These are phyloP conservation scores for Podabrus alpinus DNA, from an alignment of 2,888 invertebrate genomes.

Conservation along the genomic window DNA sequence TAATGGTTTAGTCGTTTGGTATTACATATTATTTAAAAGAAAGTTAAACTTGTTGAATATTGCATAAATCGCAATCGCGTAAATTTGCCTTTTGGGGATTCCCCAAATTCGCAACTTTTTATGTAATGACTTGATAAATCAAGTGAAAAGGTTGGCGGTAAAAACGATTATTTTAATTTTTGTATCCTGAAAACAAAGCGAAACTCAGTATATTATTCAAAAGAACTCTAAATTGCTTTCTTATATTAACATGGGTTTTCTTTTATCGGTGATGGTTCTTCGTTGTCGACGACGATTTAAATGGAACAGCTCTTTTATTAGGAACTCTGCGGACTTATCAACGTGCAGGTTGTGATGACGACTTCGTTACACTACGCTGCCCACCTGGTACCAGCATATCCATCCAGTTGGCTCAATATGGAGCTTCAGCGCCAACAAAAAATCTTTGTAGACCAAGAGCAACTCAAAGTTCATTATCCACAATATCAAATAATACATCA, in stretches of 20 bases:
- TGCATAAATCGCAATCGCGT: too few relatives aligned
- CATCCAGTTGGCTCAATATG: slow-evolving; percentile 89
- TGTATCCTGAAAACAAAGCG: too few relatives aligned
- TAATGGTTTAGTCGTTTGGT: too few relatives aligned
- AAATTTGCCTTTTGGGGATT: too few relatives aligned
- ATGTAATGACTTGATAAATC: too few relatives aligned
- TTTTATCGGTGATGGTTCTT: slow-evolving; percentile 1
- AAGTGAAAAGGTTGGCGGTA: too few relatives aligned
- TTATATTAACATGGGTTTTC: not conserved
- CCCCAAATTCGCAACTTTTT: too few relatives aligned
- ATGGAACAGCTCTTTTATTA: slow-evolving; percentile 78
- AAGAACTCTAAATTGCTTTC: not conserved
- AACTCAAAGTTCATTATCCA: slow-evolving; percentile 28
- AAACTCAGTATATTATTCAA: not conserved
- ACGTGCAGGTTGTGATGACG: slow-evolving; percentile 90
- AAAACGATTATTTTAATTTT: too few relatives aligned
- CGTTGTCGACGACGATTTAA: not conserved
- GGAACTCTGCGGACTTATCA: slow-evolving; percentile 91
- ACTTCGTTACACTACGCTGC: slow-evolving; percentile 84
- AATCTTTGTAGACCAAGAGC: slow-evolving; percentile 45
- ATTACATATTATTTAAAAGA: too few relatives aligned
- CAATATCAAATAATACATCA: slow-evolving; percentile 60
- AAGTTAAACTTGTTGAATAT: too few relatives aligned
- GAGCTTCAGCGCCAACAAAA: slow-evolving; percentile 61
- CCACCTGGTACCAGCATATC: slow-evolving; percentile 90